Percentiles rank a stretch among this genome's conserved stretches.
phyloP scores from a whole-genome alignment of 2,113 vertebrate genomes.

The Dipodomys ordii region DNA sequence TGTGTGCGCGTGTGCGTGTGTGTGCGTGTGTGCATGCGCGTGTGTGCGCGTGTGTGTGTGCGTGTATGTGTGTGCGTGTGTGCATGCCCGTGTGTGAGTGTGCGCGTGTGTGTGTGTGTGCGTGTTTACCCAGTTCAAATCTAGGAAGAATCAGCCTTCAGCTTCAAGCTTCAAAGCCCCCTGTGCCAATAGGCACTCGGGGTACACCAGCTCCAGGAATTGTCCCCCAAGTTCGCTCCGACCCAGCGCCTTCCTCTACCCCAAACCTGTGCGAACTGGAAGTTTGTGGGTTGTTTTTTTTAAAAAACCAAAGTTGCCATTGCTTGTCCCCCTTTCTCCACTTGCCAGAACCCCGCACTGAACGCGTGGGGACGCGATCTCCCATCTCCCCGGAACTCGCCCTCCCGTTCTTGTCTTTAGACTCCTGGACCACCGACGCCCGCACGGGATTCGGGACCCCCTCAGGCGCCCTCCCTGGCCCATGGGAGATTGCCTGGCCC shows the following conservation, averaged over 20 bases:
- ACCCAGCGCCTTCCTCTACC: background rate
- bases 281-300: constrained; percentile 2
- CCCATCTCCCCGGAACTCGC: background rate
- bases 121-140: background rate
- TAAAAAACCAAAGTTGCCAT: background rate
- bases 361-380: background rate
- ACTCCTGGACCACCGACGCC: background rate
- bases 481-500: background rate
- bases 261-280: background rate
- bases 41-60: too few relatives aligned
- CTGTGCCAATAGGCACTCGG: rapidly evolving
- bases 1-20: too few relatives aligned
- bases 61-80: too few relatives aligned
- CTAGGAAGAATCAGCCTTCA: background rate
- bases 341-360: background rate
- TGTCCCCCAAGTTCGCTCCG: background rate
- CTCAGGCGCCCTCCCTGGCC: background rate
- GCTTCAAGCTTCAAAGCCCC: background rate
- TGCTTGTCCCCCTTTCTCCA: rapidly evolving
- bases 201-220: background rate
- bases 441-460: background rate
- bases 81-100: too few relatives aligned
- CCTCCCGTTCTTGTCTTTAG: background rate
- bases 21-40: too few relatives aligned
- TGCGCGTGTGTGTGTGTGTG: too few relatives aligned